Percentiles rank a stretch among this genome's conserved stretches.
Conservation (phyloP, 2,113 vertebrate genomes). For the Malurus melanocephalus region DNA sequence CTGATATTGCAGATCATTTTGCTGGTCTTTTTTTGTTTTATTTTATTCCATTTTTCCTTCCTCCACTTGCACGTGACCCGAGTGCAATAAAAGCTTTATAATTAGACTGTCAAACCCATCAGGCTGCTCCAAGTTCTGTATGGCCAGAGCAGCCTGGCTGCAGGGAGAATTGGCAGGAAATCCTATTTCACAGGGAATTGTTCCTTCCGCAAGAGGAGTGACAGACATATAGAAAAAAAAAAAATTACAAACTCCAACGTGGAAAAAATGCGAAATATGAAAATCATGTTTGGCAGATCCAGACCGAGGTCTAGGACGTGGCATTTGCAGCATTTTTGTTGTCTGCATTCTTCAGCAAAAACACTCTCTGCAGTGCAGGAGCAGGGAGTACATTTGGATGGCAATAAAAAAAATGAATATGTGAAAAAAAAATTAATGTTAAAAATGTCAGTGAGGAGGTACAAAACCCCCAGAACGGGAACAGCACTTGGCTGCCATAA, state of each 20-base stretch:
- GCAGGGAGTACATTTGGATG: not conserved
- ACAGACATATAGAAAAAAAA: not conserved
- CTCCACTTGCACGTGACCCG: not conserved
- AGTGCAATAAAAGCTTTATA: not conserved
- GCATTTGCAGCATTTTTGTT: constrained; percentile 38
- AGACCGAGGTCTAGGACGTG: constrained; percentile 15
- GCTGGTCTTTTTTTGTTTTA: not conserved
- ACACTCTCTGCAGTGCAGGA: not conserved
- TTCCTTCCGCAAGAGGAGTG: not conserved
- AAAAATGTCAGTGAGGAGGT: not conserved
- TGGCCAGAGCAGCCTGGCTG: not conserved
- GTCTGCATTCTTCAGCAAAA: constrained; percentile 28
- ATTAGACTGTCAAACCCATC: not conserved
- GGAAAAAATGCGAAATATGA: constrained; percentile 43
- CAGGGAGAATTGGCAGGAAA: constrained; percentile 13
- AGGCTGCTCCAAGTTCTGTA: not conserved
- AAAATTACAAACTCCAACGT: not conserved
- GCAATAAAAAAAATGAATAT: not conserved
- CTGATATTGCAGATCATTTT: not conserved
- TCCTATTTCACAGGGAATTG: constrained; percentile 17
- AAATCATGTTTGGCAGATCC: constrained; percentile 36
- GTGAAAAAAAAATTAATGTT: not conserved
- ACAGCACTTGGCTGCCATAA: constrained; percentile 30
- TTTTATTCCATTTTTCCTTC: not conserved
- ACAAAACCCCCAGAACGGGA: constrained; percentile 10